Evolutionary conservation across 2,113 vertebrate species (phyloP).

Genomic region (Potamarius usumacintae): DNA sequence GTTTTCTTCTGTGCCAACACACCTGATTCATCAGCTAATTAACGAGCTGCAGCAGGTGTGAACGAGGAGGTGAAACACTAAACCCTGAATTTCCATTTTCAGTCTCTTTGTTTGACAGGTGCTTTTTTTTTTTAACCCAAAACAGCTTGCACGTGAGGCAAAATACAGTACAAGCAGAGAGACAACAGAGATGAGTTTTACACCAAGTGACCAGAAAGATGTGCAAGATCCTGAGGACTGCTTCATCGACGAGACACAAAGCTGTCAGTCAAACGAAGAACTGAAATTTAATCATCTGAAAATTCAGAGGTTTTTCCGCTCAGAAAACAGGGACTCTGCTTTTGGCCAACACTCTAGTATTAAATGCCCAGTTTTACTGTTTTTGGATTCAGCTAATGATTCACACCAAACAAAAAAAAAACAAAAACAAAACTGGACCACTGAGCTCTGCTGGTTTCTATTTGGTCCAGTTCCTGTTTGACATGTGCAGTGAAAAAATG

Average conservation of each 20-base stretch:
- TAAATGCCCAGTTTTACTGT: not conserved
- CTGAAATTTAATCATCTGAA: not conserved
- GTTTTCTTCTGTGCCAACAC: not conserved
- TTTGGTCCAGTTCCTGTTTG: not conserved
- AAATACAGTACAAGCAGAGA: not conserved
- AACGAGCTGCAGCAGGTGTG: constrained; percentile 8
- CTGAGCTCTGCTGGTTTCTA: not conserved
- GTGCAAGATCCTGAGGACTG: not conserved
- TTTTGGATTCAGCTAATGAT: not conserved
- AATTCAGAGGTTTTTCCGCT: not conserved
- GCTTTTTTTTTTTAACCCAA: not conserved
- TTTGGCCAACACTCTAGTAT: not conserved
- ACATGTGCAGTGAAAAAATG: not conserved
- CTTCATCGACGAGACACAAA: not conserved
- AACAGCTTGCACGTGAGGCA: not conserved
- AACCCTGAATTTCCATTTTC: not conserved
- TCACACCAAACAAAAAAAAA: not conserved
- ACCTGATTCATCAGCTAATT: not conserved
- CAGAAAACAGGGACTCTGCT: too few species aligned
- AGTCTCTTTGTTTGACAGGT: not conserved
- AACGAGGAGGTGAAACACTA: not conserved
- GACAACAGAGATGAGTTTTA: not conserved
- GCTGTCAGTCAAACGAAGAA: not conserved
- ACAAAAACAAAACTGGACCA: too few species aligned
- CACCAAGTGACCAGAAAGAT: not conserved